Conservation (phyloP, 2,888 invertebrate genomes). For the Lochmaea crataegi region DNA sequence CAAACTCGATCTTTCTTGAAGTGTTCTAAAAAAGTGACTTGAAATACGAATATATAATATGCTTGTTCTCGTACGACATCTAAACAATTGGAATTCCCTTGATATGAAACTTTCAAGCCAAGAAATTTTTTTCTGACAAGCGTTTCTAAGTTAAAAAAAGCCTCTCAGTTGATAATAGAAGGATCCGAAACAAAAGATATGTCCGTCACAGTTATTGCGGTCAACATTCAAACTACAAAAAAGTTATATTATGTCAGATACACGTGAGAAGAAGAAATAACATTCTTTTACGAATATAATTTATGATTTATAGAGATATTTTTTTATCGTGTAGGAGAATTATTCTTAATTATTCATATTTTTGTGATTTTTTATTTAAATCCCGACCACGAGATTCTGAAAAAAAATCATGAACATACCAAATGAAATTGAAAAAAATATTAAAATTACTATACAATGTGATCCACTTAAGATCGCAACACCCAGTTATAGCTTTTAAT, state of each 20-base stretch:
- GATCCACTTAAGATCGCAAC: too few species aligned
- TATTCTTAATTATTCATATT: not conserved
- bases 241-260: too few species aligned
- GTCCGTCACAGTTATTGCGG: constrained; percentile 31
- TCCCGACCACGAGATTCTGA: too few species aligned
- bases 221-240: not conserved
- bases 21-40: not conserved
- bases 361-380: too few species aligned
- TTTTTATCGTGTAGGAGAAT: not conserved
- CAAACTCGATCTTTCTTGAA: not conserved
- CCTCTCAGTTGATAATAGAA: constrained; percentile 26
- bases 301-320: not conserved
- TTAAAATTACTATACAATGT: too few species aligned
- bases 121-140: constrained; percentile 19
- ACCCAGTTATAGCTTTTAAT: too few species aligned
- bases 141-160: constrained; percentile 18
- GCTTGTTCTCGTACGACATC: not conserved
- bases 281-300: not conserved
- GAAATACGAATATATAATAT: not conserved
- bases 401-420: too few species aligned
- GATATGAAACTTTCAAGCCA: constrained; percentile 15
- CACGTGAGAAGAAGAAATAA: constrained; percentile 6
- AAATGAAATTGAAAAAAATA: too few species aligned
- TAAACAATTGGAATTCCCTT: constrained; percentile 1
- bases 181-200: constrained; percentile 34